Percentiles rank a stretch among this genome's conserved stretches.
Evolutionary conservation across 2,888 invertebrate species (phyloP).

Genomic region (Lobophora halterata): DNA sequence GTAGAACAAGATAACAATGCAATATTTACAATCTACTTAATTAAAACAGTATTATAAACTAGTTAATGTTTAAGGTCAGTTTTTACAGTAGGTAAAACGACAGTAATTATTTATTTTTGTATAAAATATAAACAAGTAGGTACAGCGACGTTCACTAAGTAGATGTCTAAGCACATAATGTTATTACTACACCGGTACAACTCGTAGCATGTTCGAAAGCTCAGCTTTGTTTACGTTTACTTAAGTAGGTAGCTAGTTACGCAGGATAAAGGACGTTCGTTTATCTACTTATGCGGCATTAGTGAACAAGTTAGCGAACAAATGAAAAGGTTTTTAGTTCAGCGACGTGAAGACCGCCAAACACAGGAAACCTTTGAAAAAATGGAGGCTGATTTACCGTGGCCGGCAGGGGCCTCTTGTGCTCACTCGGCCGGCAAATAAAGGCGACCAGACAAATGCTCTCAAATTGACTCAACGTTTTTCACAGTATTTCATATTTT

Average conservation of each 20-base stretch:
- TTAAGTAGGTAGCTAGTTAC: constrained; percentile 21
- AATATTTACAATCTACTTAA: no score
- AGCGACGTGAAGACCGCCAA: constrained; percentile 69
- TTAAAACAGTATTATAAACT: no score
- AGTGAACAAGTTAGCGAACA: constrained; percentile 52
- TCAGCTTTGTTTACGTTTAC: constrained; percentile 17
- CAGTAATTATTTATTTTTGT: no score
- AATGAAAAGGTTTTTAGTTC: constrained; percentile 64
- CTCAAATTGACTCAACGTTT: constrained; percentile 77
- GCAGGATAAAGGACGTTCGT: constrained; percentile 14
- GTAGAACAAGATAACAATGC: constrained; percentile 42
- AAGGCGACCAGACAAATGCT: constrained; percentile 78
- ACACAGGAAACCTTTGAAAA: constrained; percentile 76
- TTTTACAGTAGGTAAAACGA: no score
- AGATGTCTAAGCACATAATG: constrained; percentile 3
- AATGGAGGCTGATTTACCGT: constrained; percentile 78
- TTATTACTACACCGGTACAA: constrained; percentile 3
- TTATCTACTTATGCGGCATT: constrained; percentile 34
- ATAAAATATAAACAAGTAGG: no score
- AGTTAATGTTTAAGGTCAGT: no score
- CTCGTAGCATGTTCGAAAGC: constrained; percentile 9
- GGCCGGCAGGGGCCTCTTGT: constrained; percentile 62
- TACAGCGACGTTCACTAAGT: no score
- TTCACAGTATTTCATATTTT: constrained; percentile 70
- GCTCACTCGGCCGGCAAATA: constrained; percentile 74